Evolutionary conservation across 2,888 invertebrate genomes (phyloP), one percentile per base, ranked within the genome.

Genomic region (Scaptomyza caliginosa): DNA sequence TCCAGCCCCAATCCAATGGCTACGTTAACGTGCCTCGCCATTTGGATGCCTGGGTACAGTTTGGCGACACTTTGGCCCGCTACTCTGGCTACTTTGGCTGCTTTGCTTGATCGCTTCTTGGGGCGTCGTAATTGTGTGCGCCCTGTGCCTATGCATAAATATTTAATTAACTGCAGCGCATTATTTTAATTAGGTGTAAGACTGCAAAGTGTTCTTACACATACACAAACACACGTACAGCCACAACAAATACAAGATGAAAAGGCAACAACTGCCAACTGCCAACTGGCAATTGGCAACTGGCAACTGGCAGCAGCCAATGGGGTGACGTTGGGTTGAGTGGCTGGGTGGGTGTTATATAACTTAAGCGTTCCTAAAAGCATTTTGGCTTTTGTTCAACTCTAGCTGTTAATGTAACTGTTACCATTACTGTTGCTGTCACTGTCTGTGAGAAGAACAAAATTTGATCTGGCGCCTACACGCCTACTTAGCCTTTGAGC

Each of bases 151-250:
- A 82, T 85, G 79, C 90, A 90, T 91, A 89, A 91, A 91, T 91
- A 91, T 90, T 91, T 91, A 91, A 91, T 91, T 91, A 91, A 91
- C 91, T 91, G 91, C 91, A 91, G 88, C 70, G 91, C 91, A 91
- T 90, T 91, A 91, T 91, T 91, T 91, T 91, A 91, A 91, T 91
- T 91, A 91, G 90, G 90, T 91, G 89, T 90, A 89, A 90, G 90
- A 88, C 90, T 88, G 90, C 86, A 89, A 82, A 70, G 62, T 49
- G 42, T 32, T 19, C 51, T 30, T 17, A 16, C 36, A 48, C 23
- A 62, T 49, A 46, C 45, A 62, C 16, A 60, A 40, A 23, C 42
- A 43, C 43, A 57, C 7, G 36, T 13, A 34, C 34, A 50, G 10
- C 28, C 16, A 42, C 19, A 54, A 26, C 11, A 43, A 26, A 26